Evolutionary conservation across 2,888 invertebrate species (phyloP).

Genomic region (Ommatoiulus sabulosus): DNA sequence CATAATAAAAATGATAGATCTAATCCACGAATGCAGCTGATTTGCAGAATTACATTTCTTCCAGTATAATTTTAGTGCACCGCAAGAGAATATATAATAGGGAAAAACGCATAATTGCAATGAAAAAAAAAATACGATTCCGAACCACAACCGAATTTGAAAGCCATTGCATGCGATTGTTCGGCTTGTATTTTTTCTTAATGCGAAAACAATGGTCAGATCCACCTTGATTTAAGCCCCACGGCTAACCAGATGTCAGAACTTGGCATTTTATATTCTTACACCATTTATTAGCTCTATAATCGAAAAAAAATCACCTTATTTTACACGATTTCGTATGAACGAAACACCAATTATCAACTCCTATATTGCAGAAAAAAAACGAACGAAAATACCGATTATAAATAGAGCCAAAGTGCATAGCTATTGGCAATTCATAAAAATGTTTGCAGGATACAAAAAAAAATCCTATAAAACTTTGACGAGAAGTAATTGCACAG

Average conservation of each 20-base stretch:
- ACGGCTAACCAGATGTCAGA: constrained; percentile 30
- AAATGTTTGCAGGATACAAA: not conserved
- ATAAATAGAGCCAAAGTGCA: constrained; percentile 41
- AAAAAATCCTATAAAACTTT: not conserved
- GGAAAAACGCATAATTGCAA: not conserved
- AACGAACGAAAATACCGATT: not conserved
- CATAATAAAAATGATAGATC: constrained; percentile 11
- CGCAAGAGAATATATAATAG: not conserved
- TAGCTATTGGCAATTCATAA: constrained; percentile 31
- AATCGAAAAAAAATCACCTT: constrained; percentile 29
- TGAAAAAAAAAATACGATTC: not conserved
- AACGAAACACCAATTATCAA: constrained; percentile 37
- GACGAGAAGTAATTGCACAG: not conserved
- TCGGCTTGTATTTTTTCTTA: constrained; percentile 2
- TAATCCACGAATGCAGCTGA: not conserved
- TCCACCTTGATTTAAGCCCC: constrained; percentile 44
- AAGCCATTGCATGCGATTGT: constrained; percentile 9
- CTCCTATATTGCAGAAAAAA: not conserved
- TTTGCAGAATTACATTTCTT: constrained; percentile 29
- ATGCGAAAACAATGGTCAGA: constrained; percentile 18
- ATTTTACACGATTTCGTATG: constrained; percentile 32
- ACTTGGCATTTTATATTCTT: constrained; percentile 47
- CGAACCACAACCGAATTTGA: not conserved
- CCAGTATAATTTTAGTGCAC: constrained; percentile 37
- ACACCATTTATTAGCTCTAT: constrained; percentile 42